phyloP scores from a whole-genome alignment of 2,888 invertebrate genomes.

The Rhimphoctona megacephalus region DNA sequence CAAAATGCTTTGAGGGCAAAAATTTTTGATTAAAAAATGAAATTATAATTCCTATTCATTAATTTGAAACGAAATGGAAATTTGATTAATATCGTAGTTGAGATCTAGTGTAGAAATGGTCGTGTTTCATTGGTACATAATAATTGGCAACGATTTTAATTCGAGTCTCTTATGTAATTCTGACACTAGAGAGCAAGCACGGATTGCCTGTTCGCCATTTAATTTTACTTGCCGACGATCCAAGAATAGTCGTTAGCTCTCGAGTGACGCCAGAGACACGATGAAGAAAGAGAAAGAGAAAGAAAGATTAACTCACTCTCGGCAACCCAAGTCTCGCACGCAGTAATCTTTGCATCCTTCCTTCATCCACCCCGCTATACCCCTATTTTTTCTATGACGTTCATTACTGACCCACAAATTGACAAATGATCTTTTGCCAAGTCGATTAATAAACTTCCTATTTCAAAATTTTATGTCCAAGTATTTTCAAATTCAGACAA shows the following conservation, averaged over 20 bases:
- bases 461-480: neutral
- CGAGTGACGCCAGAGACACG: conserved; percentile 74
- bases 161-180: conserved; percentile 79
- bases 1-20: no score
- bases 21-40: neutral
- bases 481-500: neutral
- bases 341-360: neutral
- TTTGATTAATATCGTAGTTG: neutral
- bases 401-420: conserved; percentile 38
- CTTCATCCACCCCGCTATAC: neutral
- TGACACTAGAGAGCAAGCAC: conserved; percentile 42
- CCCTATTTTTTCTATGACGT: conserved; percentile 1
- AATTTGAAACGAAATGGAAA: neutral
- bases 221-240: conserved; percentile 77
- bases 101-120: neutral
- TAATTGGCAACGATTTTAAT: conserved; percentile 77
- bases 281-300: neutral
- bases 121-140: conserved; percentile 74
- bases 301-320: neutral
- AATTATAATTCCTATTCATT: neutral
- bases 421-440: neutral
- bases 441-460: neutral
- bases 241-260: conserved; percentile 78
- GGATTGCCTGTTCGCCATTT: conserved; percentile 70
- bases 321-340: neutral